Percentiles rank a stretch among this genome's conserved stretches.
phyloP scores from a whole-genome alignment of 2,888 invertebrate species.

The Pollenia angustigena region DNA sequence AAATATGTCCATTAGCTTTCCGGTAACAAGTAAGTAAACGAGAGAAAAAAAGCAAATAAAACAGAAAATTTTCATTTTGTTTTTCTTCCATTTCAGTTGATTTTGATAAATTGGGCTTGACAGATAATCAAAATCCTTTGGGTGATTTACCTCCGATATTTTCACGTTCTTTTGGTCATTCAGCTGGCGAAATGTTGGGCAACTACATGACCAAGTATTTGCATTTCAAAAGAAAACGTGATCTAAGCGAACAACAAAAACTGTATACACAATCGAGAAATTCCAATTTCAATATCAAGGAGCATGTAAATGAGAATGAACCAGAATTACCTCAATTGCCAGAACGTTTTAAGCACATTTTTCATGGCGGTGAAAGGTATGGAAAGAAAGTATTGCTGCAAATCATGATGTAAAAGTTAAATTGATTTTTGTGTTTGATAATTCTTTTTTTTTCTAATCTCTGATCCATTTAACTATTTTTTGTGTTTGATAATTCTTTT shows the following conservation, averaged over 20 bases:
- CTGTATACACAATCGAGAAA: constrained; percentile 38
- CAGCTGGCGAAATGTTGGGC: constrained; percentile 87
- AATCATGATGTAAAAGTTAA: constrained; percentile 11
- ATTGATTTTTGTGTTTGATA: constrained; percentile 5
- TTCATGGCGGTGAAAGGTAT: constrained; percentile 91
- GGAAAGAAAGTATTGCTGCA: constrained; percentile 10
- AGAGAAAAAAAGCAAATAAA: not conserved
- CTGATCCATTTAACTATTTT: constrained; percentile 87
- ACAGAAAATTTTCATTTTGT: constrained; percentile 21
- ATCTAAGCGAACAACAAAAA: constrained; percentile 81
- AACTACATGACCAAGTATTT: constrained; percentile 90
- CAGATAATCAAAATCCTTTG: constrained; percentile 95
- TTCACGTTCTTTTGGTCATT: constrained; percentile 90
- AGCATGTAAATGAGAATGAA: constrained; percentile 68
- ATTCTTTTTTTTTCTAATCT: constrained; percentile 75
- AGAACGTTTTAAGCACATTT: constrained; percentile 85
- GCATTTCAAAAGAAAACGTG: constrained; percentile 86
- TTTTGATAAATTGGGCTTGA: constrained; percentile 92
- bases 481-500: not conserved
- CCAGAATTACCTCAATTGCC: constrained; percentile 82
- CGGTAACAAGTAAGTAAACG: constrained; percentile 90
- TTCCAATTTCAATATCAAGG: constrained; percentile 74
- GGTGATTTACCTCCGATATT: constrained; percentile 91
- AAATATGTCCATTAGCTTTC: constrained; percentile 92
- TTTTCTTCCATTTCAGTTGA: constrained; percentile 87